Evolutionary conservation across 2,113 vertebrate species (phyloP).

Genomic region (Puma concolor): DNA sequence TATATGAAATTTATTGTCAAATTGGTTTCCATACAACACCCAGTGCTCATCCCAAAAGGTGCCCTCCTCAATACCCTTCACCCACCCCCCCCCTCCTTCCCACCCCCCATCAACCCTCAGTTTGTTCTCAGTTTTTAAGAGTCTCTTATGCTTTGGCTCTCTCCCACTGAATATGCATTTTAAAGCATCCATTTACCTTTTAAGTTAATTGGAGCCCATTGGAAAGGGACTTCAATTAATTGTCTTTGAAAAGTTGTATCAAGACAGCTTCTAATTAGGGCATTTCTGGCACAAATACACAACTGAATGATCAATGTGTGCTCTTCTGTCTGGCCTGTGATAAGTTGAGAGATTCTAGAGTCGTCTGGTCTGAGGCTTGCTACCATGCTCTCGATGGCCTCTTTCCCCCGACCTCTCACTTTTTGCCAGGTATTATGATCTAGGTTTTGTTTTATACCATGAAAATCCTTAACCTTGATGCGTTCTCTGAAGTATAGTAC

Average conservation of each 20-base stretch:
- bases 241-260: neutral
- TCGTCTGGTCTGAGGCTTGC: neutral
- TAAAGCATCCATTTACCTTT: neutral
- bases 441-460: neutral
- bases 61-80: too few species aligned
- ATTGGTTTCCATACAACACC: too few species aligned
- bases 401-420: neutral
- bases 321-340: accelerated
- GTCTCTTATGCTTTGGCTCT: too few species aligned
- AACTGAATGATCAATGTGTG: accelerated
- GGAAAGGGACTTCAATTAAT: neutral
- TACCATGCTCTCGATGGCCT: accelerated
- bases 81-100: too few species aligned
- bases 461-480: too few species aligned
- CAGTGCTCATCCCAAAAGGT: too few species aligned
- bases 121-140: too few species aligned
- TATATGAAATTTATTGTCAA: too few species aligned
- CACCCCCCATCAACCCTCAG: too few species aligned
- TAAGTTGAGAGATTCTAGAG: accelerated
- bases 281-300: neutral
- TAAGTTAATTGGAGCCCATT: neutral
- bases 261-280: neutral
- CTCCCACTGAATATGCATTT: neutral
- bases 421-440: neutral
- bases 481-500: accelerated